Conservation (phyloP, 2,797 vertebrate genomes). For the Megaceryle alcyon region DNA sequence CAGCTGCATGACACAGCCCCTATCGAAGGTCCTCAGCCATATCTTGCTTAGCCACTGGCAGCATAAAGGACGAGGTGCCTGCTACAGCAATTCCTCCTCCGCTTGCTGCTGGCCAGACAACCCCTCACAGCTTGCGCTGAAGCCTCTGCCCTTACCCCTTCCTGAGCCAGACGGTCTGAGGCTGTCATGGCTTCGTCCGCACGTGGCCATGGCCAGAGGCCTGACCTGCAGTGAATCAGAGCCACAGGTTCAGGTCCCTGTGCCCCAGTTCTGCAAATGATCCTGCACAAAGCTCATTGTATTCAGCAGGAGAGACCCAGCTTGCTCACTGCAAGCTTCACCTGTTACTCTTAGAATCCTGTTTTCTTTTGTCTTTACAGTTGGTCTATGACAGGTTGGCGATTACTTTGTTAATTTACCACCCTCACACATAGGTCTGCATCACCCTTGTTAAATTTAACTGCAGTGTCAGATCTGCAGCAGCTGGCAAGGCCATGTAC, state of each 20-base stretch:
- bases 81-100: neutral
- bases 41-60: rapidly evolving
- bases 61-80: neutral
- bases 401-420: neutral
- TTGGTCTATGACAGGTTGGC: neutral
- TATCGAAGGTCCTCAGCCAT: neutral
- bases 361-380: neutral
- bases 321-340: neutral
- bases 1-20: rapidly evolving
- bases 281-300: neutral
- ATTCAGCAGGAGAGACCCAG: neutral
- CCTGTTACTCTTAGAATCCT: neutral
- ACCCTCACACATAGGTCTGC: neutral
- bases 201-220: rapidly evolving
- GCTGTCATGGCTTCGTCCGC: neutral
- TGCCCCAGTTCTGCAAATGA: neutral
- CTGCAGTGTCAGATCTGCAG: neutral
- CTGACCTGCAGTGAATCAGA: neutral
- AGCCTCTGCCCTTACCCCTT: neutral
- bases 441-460: constrained; percentile 48
- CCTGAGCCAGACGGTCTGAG: neutral
- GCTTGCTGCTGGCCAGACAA: neutral
- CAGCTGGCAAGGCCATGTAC: constrained; percentile 24
- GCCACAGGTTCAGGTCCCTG: neutral
- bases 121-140: neutral